Evolutionary conservation across 2,797 vertebrate genomes (phyloP), one percentile per base, ranked within the genome.

Genomic region (Phalloptychus januarius): DNA sequence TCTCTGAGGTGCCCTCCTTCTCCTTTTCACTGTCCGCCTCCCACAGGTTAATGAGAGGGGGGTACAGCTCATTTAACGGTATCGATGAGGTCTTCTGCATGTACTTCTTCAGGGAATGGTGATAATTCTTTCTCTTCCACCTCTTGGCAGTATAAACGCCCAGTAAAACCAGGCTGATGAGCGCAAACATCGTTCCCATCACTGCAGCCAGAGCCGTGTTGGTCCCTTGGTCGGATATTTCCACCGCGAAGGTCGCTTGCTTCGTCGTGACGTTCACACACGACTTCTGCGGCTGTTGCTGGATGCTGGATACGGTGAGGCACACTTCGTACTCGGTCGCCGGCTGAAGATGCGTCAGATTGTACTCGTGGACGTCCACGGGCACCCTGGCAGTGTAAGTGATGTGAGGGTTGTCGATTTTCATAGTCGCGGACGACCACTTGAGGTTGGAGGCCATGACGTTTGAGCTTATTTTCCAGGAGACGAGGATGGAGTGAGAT

Each of bases 61-160:
- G 98, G 90, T 99, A 99, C 71, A 99, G 94, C 95, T 99, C 98
- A 0, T 99, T 99, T 54, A 99, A 92, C 0, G 98, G 98, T 90
- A 99, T 99, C 0, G 98, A 99, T 2, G 98, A 99, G 71, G 98
- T 99, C 94, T 99, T 99, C 94, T 99, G 98, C 98, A 99, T 99
- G 95, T 99, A 99, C 92, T 99, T 99, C 93, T 99, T 99, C 72
- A 99, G 86, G 0, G 98, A 99, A 77, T 99, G 98, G 87, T 99
- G 97, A 89, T 99, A 99, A 93, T 99, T 99, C 94, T 98, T 99
- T 56, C 98, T 96, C 93, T 99, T 99, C 93, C 98, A 97, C 76
- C 97, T 95, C 87, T 96, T 98, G n/a, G 97, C 96, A 7, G 97
- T 92, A 40, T 97, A 99, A 82, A 97, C 91, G 0, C 96, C 96